phyloP scores from a whole-genome alignment of 2,113 vertebrate genomes.

The Nerophis lumbriciformis region DNA sequence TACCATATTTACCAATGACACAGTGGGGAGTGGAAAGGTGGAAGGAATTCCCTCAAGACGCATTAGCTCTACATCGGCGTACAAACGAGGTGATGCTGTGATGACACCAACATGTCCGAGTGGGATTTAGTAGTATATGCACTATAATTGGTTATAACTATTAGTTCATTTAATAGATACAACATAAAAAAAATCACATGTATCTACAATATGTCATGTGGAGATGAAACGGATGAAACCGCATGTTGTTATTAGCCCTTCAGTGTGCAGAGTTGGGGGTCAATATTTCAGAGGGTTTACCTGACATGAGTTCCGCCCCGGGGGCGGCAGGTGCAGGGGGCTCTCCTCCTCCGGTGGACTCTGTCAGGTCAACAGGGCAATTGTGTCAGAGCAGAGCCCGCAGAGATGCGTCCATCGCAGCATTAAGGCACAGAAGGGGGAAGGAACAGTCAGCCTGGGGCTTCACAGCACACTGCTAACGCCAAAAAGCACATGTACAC shows the following conservation, averaged over 20 bases:
- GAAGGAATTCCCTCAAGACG: slow-evolving; percentile 16
- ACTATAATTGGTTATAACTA: too few relatives aligned
- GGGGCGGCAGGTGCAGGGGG: slow-evolving; percentile 76
- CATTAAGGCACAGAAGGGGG: slow-evolving; percentile 71
- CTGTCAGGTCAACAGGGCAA: slow-evolving; percentile 60
- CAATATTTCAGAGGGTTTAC: slow-evolving; percentile 64
- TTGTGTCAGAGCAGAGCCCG: slow-evolving; percentile 20
- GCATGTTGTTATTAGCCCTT: too few relatives aligned
- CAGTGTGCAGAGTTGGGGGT: slow-evolving; percentile 7
- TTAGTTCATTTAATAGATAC: too few relatives aligned
- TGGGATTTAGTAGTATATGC: neutral
- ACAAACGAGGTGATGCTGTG: slow-evolving; percentile 6
- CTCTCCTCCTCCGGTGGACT: slow-evolving; percentile 83
- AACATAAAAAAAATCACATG: too few relatives aligned
- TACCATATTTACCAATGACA: slow-evolving; percentile 24
- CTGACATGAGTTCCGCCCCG: slow-evolving; percentile 84
- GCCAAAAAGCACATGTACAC: slow-evolving; percentile 38
- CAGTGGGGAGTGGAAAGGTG: slow-evolving; percentile 7
- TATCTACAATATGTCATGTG: too few relatives aligned
- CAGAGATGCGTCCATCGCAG: slow-evolving; percentile 71
- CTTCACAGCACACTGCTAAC: slow-evolving; percentile 55
- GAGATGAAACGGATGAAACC: too few relatives aligned
- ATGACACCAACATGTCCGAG: neutral
- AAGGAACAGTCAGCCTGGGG: slow-evolving; percentile 59
- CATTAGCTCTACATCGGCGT: neutral